Evolutionary conservation across 1,140 invertebrate species (phyloP), one percentile per base, ranked within the genome.

Genomic region (Temnothorax curvispinosus): DNA sequence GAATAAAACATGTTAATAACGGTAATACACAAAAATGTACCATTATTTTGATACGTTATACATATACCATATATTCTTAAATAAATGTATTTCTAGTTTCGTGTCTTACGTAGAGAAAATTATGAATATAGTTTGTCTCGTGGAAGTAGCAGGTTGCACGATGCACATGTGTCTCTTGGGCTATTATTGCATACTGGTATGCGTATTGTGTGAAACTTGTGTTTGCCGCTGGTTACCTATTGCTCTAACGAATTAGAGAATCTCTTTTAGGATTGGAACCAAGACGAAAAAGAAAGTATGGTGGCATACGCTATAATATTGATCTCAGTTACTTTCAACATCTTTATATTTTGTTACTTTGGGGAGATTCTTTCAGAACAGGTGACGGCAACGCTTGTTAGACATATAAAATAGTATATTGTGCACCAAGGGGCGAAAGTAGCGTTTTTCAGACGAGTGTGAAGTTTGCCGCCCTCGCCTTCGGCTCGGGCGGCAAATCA

Each of bases 151-250:
- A 8, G 93, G 93, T 2, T 93, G 93, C 47, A 93, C 92, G 0
- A 15, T 94, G 54, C 91, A 92, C 11, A 93, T 94, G 69, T 94
- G 94, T 72, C 90, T 93, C 35, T 85, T 94, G 15, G 92, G 91
- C 50, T 94, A 94, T 88, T 94, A 92, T 69, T 92, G 92, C 9
- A 89, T 94, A 27, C 89, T 84, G 90, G 94, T 93, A 91, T n/a
- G 88, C 18, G 38, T 18, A 64, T 50, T 27, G 27, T 38, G 1
- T 69, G 32, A 47, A 54, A 44, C n/a, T 56, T n/a, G n/a, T n/a
- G n/a, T n/a, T 27, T 60, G 41, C 35, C 9, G 44, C 50, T 85
- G 13, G 32, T 47, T 52, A 47, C 54, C 50, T 41, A 11, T 64
- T 41, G 15, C 18, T 58, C 18, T 4, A 18, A 65, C 6, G 8